A percentile compares a stretch with the other conserved stretches of the same genome.
phyloP scores from a whole-genome alignment of 1,140 invertebrate genomes.

The Dendroctonus valens region DNA sequence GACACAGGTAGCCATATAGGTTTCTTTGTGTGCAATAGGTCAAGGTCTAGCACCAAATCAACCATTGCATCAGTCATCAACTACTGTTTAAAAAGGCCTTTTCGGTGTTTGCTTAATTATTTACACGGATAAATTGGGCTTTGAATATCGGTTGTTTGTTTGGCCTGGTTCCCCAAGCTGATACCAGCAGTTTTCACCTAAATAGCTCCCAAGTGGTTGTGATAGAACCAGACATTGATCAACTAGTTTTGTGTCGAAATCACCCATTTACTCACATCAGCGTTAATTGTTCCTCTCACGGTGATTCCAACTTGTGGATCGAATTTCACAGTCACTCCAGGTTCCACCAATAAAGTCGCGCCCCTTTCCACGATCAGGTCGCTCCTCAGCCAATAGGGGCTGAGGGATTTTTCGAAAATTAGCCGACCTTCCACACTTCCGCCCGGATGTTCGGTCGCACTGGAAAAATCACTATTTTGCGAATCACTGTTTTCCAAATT shows the following conservation, averaged over 20 bases:
- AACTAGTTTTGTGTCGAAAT: too few species aligned
- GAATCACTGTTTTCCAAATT: neutral
- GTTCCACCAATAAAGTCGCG: conserved; percentile 75
- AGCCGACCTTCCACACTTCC: conserved; percentile 59
- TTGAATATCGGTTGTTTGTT: neutral
- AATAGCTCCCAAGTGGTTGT: neutral
- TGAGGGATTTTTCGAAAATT: conserved; percentile 59
- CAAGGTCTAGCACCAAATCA: too few species aligned
- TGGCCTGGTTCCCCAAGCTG: conserved; percentile 5
- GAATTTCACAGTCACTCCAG: conserved; percentile 83
- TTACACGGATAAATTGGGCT: too few species aligned
- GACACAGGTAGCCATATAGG: too few species aligned
- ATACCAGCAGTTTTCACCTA: neutral
- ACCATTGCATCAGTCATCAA: too few species aligned
- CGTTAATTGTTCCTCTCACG: conserved; percentile 80
- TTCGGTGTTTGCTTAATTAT: too few species aligned
- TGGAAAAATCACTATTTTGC: conserved; percentile 2
- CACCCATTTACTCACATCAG: conserved; percentile 68
- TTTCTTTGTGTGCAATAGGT: too few species aligned
- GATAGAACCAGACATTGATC: neutral
- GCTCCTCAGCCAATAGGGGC: conserved; percentile 75
- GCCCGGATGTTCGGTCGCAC: conserved; percentile 57
- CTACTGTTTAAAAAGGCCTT: too few species aligned
- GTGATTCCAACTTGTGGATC: conserved; percentile 87
- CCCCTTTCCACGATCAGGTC: conserved; percentile 76